Evolutionary conservation across 2,888 invertebrate genomes (phyloP), one percentile per base, ranked within the genome.

Genomic region (Pediacus dermestoides): DNA sequence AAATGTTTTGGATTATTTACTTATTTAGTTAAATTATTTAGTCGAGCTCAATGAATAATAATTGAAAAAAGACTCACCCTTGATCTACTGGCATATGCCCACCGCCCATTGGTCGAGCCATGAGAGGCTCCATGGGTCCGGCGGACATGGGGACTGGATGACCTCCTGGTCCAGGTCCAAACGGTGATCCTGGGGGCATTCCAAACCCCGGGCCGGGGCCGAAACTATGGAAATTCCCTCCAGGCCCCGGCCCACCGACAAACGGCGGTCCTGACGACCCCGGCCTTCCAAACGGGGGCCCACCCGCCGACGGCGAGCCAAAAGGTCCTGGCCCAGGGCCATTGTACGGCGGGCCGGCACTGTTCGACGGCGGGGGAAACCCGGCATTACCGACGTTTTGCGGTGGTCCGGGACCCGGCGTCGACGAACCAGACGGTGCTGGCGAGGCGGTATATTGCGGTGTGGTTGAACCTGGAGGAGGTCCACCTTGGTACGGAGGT

Each of bases 381-480:
- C 71, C 75, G 43, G 72, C 73, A 44, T 71, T 70, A 35, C 70
- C 71, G 41, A 74, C 73, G 60, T 67, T 71, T 57, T 76, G 77
- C 34, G 70, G 71, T 8, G 80, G 79, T 25, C 74, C 76, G 34
- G 79, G 86, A 43, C 87, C 88, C 4, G 89, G 88, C 23, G 89
- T 88, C 53, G 88, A 88, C 32, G 84, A 78, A 60, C 81, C 88
- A 60, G 78, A 88, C 53, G 86, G 88, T 61, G 82, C 86, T 58
- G 90, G 90, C 48, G 88, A 88, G 61, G 88, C 87, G 58, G 87
- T 87, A 70, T 88, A 89, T 73, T 82, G 88, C 59, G 82, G 88
- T 62, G 78, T 88, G 67, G 75, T 86, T 63, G 80, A 86, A 61
- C 77, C 88, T 58, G 78, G 85, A 64, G 77, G 86, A 64, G 77